Evolutionary conservation across 2,888 invertebrate genomes (phyloP).

Genomic region (Electrophaes corylata): DNA sequence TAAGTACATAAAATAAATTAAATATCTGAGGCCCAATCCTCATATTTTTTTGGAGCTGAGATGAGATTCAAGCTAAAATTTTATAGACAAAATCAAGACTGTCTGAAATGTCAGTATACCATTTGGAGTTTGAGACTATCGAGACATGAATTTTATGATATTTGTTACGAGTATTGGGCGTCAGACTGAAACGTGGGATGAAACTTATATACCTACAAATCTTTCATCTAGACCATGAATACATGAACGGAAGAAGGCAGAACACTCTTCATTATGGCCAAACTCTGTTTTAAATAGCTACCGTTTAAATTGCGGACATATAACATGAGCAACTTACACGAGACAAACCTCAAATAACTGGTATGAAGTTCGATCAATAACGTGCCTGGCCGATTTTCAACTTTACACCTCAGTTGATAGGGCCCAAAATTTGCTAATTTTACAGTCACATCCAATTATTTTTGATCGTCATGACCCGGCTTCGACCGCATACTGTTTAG

Average conservation of each 20-base stretch:
- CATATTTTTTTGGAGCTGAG: too few species aligned
- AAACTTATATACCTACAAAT: too few species aligned
- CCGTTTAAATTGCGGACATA: constrained; percentile 12
- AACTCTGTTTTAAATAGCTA: constrained; percentile 6
- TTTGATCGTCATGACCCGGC: constrained; percentile 13
- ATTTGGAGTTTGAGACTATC: too few species aligned
- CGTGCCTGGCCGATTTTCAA: constrained; percentile 8
- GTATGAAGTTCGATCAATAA: constrained; percentile 16
- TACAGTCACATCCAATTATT: constrained; percentile 16
- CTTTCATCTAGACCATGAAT: too few species aligned
- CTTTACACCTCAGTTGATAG: constrained; percentile 14
- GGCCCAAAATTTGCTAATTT: constrained; percentile 19
- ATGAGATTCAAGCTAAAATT: too few species aligned
- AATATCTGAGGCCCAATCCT: too few species aligned
- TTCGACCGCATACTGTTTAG: constrained; percentile 12
- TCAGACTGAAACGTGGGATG: neutral
- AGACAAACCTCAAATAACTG: constrained; percentile 12
- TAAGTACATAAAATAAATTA: too few species aligned
- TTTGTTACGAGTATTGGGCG: too few species aligned
- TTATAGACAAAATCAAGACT: too few species aligned
- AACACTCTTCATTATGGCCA: constrained; percentile 3
- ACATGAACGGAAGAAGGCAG: neutral
- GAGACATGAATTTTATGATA: too few species aligned
- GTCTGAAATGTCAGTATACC: too few species aligned
- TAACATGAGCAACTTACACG: constrained; percentile 3